Percentiles rank a stretch among this genome's conserved stretches.
These are phyloP conservation scores for Diploptera punctata DNA, from an alignment of 2,888 invertebrate genomes.

Conservation along the genomic window DNA sequence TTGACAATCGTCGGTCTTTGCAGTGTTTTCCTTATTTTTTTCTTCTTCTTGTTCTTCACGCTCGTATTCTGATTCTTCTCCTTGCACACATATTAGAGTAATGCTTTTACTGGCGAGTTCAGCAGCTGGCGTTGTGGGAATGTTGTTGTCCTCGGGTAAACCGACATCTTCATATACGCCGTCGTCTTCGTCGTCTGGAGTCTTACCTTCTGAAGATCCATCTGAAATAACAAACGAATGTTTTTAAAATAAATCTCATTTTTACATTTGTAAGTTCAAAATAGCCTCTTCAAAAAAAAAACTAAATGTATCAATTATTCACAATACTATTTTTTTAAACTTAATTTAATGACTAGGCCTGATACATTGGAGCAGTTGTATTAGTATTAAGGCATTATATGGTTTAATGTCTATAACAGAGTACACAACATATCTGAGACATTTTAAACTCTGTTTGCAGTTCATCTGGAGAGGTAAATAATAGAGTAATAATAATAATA, in stretches of 20 bases:
- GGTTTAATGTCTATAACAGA: too few species aligned
- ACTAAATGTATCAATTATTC: not conserved
- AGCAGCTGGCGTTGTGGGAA: not conserved
- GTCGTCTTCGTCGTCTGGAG: slow-evolving; percentile 37
- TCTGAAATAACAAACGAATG: slow-evolving; percentile 21
- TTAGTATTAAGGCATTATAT: too few species aligned
- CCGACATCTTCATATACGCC: slow-evolving; percentile 43
- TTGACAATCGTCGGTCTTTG: not conserved
- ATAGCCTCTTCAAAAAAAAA: not conserved
- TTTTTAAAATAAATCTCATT: not conserved
- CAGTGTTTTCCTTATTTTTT: slow-evolving; percentile 25
- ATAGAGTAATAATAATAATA: too few species aligned
- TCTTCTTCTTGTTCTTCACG: slow-evolving; percentile 16
- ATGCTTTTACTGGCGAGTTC: slow-evolving; percentile 31
- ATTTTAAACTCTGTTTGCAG: too few species aligned
- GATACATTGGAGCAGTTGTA: too few species aligned
- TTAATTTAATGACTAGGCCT: not conserved
- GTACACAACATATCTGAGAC: too few species aligned
- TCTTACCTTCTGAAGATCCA: slow-evolving; percentile 32
- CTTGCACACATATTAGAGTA: slow-evolving; percentile 36
- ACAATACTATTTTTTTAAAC: not conserved
- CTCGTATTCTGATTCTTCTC: not conserved
- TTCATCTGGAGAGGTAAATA: too few species aligned
- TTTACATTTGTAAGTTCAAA: not conserved
- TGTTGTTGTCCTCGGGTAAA: slow-evolving; percentile 17